Evolutionary conservation across 2,888 invertebrate species (phyloP), one percentile per base, ranked within the genome.

Genomic region (Pardosa pseudoannulata): DNA sequence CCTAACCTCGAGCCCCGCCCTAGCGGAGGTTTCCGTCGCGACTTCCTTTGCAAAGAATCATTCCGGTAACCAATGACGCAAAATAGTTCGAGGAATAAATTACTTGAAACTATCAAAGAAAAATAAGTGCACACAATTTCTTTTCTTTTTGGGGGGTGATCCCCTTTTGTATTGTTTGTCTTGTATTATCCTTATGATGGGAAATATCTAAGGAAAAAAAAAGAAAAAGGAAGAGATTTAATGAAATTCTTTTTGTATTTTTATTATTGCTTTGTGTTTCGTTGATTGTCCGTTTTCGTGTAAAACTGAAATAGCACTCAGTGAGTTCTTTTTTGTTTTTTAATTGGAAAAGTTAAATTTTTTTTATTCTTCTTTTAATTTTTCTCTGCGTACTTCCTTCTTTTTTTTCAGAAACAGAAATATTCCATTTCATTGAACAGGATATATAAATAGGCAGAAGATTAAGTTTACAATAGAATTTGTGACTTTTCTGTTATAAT

Each of bases 1-100:
- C 56, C 23, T 56, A 56, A 56, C 56, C 56, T 23, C 56, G 56
- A 56, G 23, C 56, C 56, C 19, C 56, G 56, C 56, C 56, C 56
- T 23, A 11, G 11, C 56, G 23, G 11, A 19, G 56, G 23, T 19
- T 56, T 56, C 16, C 56, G 19, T 2, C 56, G 19, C 19, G 56
- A 56, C 56, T 56, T 56, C 56, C 56, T 56, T 56, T 56, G 5
- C 11, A n/a, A 56, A 5, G 23, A 2, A 56, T 16, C 56, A 56
- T 56, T 56, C 56, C 23, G 19, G 23, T 16, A 23, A 23, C 56
- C 23, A 23, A 56, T 56, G 19, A 56, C 19, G 56, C 56, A 23
- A 56, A 56, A 56, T 56, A 56, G 56, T 23, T 56, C 23, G 3
- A 23, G 56, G 23, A 46, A 46, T 46, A 46, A 46, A 16, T 46